Evolutionary conservation across 2,888 invertebrate species (phyloP), one percentile per base, ranked within the genome.

Genomic region (Drosophila nigricruria): DNA sequence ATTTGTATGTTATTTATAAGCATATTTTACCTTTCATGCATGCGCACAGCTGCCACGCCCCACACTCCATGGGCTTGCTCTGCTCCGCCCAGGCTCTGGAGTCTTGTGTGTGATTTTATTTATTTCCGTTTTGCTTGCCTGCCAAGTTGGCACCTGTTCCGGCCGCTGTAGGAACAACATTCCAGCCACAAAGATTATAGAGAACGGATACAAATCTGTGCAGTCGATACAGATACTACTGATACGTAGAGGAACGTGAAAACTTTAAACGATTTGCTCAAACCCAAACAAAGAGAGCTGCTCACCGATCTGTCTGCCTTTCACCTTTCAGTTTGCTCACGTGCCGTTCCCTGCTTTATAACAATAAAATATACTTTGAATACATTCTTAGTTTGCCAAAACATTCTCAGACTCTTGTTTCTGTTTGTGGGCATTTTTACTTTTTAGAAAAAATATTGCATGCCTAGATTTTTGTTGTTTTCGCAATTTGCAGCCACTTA

Each of bases 11-110:
- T 66, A 60, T 69, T 75, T 70, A 75, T 79, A 89, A 86, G 80
- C 86, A 86, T 86, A 86, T 86, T 86, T 89, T 89, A 86, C 85
- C 65, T 83, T 84, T 89, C 88, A 87, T 87, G 88, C 80, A 87
- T 88, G 77, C 77, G 63, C 59, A 74, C 70, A 65, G 66, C 66
- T 77, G 73, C 49, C 36, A 49, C 64, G 63, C 57, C 36, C 10
- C 40, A 34, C 54, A 40, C 47, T 57, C 49, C 30, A 34, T 5
- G 4, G 2, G 20, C 43, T 3, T 10, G 25, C 45, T 56, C 47
- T 38, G 23, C 58, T 20, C 20, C 20, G 10, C 20, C 27, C 43
- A 23, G 23, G n/a, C 34, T 18, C 38, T 25, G 36, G 53, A 45
- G 65, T 38, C 40, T 38, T 47, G 47, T 69, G 73, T 73, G 76